Base-by-base conservation (phyloP, 2,888 invertebrate species). In the Oxyteleia sp. region DNA sequence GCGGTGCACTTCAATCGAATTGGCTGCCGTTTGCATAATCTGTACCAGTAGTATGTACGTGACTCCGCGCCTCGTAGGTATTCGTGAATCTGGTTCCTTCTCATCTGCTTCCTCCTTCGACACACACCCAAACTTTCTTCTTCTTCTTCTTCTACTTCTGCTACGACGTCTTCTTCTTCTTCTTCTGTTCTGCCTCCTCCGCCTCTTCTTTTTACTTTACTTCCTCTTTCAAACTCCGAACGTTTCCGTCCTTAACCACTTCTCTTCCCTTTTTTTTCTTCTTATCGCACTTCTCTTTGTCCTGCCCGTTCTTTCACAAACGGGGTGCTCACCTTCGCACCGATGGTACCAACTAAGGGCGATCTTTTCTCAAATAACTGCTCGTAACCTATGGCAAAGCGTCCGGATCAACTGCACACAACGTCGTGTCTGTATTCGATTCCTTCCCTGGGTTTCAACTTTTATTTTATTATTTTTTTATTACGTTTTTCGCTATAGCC, bases 21-120 rank as follows among this genome's bases (percentile, higher is more conserved):
- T 92, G 92, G 91, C 89, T 89, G 91, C 91, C 88, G 91, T 92
- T 92, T 92, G 92, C 92, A 92, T 92, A 92, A 92, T 92, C 91
- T 88, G 84, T 89, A 85, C 87, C 87, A 84, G 86, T 81, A 86
- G 85, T 69, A 84, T 83, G 85, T 82, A 84, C 83, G 79, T 68
- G 78, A 78, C 76, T 75, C n/a, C 81, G 78, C 53, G 82, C 78
- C 72, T 38, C 72, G 68, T 72, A 38, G 69, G 69, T 82, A 71
- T 82, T 79, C 59, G 82, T 69, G 82, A 76, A 79, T 79, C 82
- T 75, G 75, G 79, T 84, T 84, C 85, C 83, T 82, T 84, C 64
- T 57, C 84, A 49, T 59, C 74, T 47, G 26, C 63, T 29, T 47
- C 63, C 35, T 49, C 59, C 63, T 51, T 53, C 72, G 53, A 16